phyloP scores from a whole-genome alignment of 2,797 vertebrate genomes.

The Rallus crepitans region DNA sequence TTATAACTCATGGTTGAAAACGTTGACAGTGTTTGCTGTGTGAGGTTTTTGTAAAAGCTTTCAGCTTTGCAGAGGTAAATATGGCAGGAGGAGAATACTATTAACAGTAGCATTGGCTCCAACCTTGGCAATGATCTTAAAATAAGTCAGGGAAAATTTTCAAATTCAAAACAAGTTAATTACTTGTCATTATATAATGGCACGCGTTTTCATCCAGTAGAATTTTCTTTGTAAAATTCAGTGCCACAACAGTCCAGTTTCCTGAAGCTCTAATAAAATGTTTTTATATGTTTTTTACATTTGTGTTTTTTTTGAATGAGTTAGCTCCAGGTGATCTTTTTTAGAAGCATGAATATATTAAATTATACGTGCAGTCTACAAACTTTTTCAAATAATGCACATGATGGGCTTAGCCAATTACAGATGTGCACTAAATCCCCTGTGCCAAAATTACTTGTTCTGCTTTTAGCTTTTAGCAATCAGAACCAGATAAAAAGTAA shows the following conservation, averaged over 20 bases:
- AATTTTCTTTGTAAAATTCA: neutral
- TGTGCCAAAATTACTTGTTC: slow-evolving; percentile 2
- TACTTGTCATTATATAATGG: neutral
- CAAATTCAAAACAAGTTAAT: neutral
- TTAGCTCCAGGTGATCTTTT: slow-evolving; percentile 45
- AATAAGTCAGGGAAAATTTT: neutral
- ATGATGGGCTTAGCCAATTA: slow-evolving; percentile 41
- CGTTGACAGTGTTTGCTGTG: neutral
- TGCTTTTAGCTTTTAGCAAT: slow-evolving; percentile 38
- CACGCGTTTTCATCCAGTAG: neutral
- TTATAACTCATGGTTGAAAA: neutral
- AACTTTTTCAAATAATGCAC: slow-evolving; percentile 10
- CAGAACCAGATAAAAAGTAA: slow-evolving; percentile 34
- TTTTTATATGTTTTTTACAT: slow-evolving; percentile 33
- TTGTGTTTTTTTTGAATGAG: slow-evolving; percentile 1
- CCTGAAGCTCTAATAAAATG: slow-evolving; percentile 6
- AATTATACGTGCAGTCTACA: neutral
- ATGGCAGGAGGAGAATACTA: neutral
- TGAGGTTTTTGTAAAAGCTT: neutral
- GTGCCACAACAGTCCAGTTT: neutral
- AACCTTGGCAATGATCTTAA: neutral
- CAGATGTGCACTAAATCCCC: neutral
- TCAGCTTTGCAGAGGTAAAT: neutral
- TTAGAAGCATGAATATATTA: slow-evolving; percentile 25
- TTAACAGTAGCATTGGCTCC: neutral